Base-by-base conservation (phyloP, 2,113 vertebrate genomes). In the Nerophis ophidion region DNA sequence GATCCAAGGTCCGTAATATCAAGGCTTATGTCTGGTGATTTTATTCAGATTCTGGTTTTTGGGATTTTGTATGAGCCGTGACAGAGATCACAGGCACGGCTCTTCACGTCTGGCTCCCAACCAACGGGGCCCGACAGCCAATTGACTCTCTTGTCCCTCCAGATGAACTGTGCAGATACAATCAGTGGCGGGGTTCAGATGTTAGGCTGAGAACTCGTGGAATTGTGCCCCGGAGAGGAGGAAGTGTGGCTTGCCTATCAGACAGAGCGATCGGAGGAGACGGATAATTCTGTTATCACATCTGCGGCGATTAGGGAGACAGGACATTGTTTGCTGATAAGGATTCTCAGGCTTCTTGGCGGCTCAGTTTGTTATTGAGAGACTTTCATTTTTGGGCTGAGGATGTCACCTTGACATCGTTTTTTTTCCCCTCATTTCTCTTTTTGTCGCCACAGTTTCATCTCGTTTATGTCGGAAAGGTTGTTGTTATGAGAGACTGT, bases 261-360 rank as follows among this genome's bases (percentile, higher is more conserved):
- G 78, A 77, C 70, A 70, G 71, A 72, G 76, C 81, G 81, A 88
- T 90, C 81, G 84, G 84, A 85, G 84, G 72, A 85, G 73, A 82
- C 46, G 70, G 84, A 86, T 89, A 86, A 89, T 89, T 84, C 74
- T 74, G 71, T 88, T 86, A 86, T 89, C 86, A 82, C 86, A 84
- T 86, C 82, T 65, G 72, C 65, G n/a, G 71, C 80, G 76, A 87
- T 89, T 83, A 85, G 57, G 46, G 60, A 48, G 74, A 70, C 81
- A 83, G 83, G 85, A 84, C 55, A 71, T 57, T 51, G 70, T 79
- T 80, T 72, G 34, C 66, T 16, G 85, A 88, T 85, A 85, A 70
- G 74, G 66, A 89, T 86, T 84, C 84, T 69, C 16, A 49, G 64
- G 57, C 62, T 71, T 75, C 73, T 75, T 64, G 62, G 55, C 72